A percentile compares a stretch with the other conserved stretches of the same genome.
These are phyloP conservation scores for Agapetus fuscipes DNA, from an alignment of 2,888 invertebrate species.

Conservation along the genomic window DNA sequence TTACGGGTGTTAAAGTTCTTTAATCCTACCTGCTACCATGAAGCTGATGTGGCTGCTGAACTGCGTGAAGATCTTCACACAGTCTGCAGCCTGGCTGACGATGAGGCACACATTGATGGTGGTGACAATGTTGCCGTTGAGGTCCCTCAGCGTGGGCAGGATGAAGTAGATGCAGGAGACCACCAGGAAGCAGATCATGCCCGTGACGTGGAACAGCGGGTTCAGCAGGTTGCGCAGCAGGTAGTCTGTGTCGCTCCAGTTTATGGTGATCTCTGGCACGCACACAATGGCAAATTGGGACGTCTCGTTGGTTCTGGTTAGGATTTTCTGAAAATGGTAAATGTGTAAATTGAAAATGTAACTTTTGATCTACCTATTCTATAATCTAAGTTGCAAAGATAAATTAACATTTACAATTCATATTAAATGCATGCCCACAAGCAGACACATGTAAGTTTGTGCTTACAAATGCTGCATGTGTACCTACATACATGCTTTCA, in stretches of 20 bases:
- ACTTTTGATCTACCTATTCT: no score
- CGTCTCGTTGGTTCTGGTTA: slow-evolving; percentile 42
- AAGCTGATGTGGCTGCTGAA: slow-evolving; percentile 73
- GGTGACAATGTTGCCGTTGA: slow-evolving; percentile 77
- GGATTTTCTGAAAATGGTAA: slow-evolving; percentile 42
- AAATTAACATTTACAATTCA: no score
- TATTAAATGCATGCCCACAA: no score
- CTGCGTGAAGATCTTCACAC: slow-evolving; percentile 70
- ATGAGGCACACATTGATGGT: slow-evolving; percentile 72
- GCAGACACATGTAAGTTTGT: no score
- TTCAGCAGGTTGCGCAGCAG: slow-evolving; percentile 65
- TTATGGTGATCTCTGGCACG: slow-evolving; percentile 57
- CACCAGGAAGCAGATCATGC: slow-evolving; percentile 58
- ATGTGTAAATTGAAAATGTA: no score
- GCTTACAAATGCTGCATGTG: no score
- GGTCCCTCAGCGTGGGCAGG: slow-evolving; percentile 69
- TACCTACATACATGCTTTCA: no score
- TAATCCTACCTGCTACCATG: slow-evolving; percentile 64
- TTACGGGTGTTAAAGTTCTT: no score
- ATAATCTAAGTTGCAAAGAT: no score
- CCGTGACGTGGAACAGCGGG: slow-evolving; percentile 65
- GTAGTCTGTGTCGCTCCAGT: slow-evolving; percentile 65
- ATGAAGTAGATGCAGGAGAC: slow-evolving; percentile 76
- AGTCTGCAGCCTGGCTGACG: slow-evolving; percentile 65
- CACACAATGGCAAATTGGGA: slow-evolving; percentile 66